phyloP scores from a whole-genome alignment of 2,888 invertebrate genomes.

The Oscheius onirici region DNA sequence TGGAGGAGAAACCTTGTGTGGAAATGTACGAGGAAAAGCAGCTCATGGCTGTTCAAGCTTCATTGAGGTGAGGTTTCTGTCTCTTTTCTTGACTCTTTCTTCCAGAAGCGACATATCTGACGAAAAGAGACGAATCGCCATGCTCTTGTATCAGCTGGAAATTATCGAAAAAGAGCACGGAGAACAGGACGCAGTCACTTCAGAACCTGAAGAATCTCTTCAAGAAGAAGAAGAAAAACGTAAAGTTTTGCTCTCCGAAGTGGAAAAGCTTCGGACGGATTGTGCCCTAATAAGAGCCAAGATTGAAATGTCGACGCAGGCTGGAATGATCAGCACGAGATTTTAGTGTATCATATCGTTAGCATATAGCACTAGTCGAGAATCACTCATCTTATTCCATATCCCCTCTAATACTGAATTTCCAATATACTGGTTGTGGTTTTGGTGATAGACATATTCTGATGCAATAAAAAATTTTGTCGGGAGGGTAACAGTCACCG shows the following conservation, averaged over 20 bases:
- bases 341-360: slow-evolving; percentile 25
- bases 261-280: slow-evolving; percentile 50
- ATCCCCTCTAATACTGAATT: slow-evolving; percentile 4
- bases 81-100: too few species aligned
- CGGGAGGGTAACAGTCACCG: too few species aligned
- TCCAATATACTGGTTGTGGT: slow-evolving; percentile 23
- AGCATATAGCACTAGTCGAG: not conserved
- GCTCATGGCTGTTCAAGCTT: slow-evolving; percentile 64
- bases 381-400: slow-evolving; percentile 5
- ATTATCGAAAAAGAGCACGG: slow-evolving; percentile 22
- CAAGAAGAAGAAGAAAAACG: slow-evolving; percentile 52
- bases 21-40: slow-evolving; percentile 69
- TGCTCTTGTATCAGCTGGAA: slow-evolving; percentile 35
- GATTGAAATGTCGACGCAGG: slow-evolving; percentile 45
- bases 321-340: slow-evolving; percentile 15
- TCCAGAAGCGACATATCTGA: slow-evolving; percentile 40
- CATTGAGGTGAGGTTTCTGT: slow-evolving; percentile 32
- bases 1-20: slow-evolving; percentile 37
- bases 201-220: slow-evolving; percentile 29
- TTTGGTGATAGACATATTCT: not conserved
- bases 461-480: not conserved
- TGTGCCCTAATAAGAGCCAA: slow-evolving; percentile 60
- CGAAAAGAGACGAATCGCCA: slow-evolving; percentile 37
- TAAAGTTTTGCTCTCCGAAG: slow-evolving; percentile 47
- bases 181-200: not conserved